A percentile compares a stretch with the other conserved stretches of the same genome.
Evolutionary conservation across 2,797 vertebrate genomes (phyloP).

Genomic region (Eutrigla gurnardus): DNA sequence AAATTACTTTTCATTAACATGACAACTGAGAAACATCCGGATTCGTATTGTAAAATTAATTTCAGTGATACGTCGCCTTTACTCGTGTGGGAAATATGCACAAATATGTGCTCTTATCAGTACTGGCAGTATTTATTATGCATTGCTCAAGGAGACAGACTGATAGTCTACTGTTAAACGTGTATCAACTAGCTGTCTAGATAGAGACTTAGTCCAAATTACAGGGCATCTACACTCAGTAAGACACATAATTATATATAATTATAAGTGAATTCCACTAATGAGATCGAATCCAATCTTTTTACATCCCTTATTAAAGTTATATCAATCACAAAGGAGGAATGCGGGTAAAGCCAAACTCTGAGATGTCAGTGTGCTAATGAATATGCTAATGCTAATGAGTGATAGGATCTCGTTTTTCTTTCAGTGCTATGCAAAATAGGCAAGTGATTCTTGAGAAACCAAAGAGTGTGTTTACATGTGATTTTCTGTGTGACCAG

Average conservation of each 20-base stretch:
- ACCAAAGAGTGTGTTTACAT: background rate
- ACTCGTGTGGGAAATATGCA: background rate
- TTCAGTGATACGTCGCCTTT: background rate
- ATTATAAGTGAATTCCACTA: constrained; percentile 11
- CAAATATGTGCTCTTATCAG: background rate
- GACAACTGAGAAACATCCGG: background rate
- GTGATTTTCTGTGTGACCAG: too few relatives aligned
- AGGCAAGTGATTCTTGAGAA: background rate
- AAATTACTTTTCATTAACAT: constrained; percentile 2
- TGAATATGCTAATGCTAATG: background rate
- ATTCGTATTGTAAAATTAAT: background rate
- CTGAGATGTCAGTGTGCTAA: constrained; percentile 23
- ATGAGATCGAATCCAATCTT: constrained; percentile 12
- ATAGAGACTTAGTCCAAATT: background rate
- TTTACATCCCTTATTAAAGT: constrained; percentile 8
- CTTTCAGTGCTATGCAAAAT: background rate
- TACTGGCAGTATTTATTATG: background rate
- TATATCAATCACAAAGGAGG: constrained; percentile 7
- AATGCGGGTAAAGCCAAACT: too few relatives aligned
- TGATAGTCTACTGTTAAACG: background rate
- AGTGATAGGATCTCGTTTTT: background rate
- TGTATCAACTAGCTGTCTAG: background rate
- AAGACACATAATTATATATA: too few relatives aligned
- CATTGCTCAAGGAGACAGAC: background rate
- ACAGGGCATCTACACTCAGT: background rate